phyloP scores from a whole-genome alignment of 1,140 invertebrate species.

The Geopemphigus sp. region DNA sequence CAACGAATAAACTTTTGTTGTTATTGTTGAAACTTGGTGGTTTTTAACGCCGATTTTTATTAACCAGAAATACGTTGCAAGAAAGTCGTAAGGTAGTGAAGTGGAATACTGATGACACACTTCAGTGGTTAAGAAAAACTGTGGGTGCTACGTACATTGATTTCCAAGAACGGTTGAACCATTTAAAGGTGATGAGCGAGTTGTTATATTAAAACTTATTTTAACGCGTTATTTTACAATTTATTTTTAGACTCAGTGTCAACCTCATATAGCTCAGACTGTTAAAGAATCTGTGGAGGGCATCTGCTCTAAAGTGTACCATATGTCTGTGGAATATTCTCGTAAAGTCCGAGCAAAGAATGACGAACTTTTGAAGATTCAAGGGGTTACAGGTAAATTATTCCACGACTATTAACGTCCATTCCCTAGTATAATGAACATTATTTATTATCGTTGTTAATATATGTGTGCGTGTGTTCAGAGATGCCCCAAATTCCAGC shows the following conservation, averaged over 20 bases:
- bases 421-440: too few species aligned
- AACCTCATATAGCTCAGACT: slow-evolving; percentile 90
- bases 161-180: slow-evolving; percentile 77
- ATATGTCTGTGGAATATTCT: slow-evolving; percentile 86
- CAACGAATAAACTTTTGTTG: too few species aligned
- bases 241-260: slow-evolving; percentile 79
- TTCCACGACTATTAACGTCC: too few species aligned
- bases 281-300: slow-evolving; percentile 92
- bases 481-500: slow-evolving; percentile 68
- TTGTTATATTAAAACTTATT: neutral
- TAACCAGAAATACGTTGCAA: slow-evolving; percentile 79
- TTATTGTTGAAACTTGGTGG: too few species aligned
- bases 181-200: slow-evolving; percentile 63
- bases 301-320: slow-evolving; percentile 92
- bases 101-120: slow-evolving; percentile 97
- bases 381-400: slow-evolving; percentile 67
- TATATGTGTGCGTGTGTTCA: too few species aligned
- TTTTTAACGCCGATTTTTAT: slow-evolving; percentile 17
- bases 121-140: slow-evolving; percentile 89
- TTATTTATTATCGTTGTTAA: too few species aligned
- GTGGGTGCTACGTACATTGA: slow-evolving; percentile 96
- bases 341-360: slow-evolving; percentile 88
- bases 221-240: slow-evolving; percentile 12
- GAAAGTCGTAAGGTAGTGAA: slow-evolving; percentile 96
- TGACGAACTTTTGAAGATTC: slow-evolving; percentile 78